A percentile compares a stretch with the other conserved stretches of the same genome.
These are phyloP conservation scores for Phrynosoma platyrhinos DNA, from an alignment of 2,113 vertebrate genomes.

Conservation along the genomic window DNA sequence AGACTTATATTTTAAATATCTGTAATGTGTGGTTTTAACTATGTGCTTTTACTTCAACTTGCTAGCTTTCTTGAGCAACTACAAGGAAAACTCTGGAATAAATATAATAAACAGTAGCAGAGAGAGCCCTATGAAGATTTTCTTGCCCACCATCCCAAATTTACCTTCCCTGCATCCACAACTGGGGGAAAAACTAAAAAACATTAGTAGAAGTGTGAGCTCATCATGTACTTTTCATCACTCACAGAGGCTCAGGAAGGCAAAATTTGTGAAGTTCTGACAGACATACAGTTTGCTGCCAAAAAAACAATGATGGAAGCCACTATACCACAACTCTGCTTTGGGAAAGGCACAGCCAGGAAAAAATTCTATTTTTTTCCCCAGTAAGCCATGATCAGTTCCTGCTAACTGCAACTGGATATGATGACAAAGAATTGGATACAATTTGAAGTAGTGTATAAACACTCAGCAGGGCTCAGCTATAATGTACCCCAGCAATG, in stretches of 20 bases:
- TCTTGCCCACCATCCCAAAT: not conserved
- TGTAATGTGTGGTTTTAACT: too few species aligned
- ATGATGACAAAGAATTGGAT: not conserved
- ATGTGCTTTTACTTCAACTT: too few species aligned
- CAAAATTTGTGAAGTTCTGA: not conserved
- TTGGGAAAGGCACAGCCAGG: constrained; percentile 12
- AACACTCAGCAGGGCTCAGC: not conserved
- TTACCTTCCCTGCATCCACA: not conserved
- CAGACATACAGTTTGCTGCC: not conserved
- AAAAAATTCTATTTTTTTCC: not conserved
- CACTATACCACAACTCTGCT: not conserved
- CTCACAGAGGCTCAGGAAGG: not conserved
- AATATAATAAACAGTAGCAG: not conserved
- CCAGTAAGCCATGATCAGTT: constrained; percentile 1
- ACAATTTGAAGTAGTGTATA: constrained; percentile 15
- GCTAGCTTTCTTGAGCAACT: too few species aligned
- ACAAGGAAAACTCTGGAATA: too few species aligned
- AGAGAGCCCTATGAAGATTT: not conserved
- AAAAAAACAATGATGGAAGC: not conserved
- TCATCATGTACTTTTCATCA: not conserved
- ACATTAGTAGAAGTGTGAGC: not conserved
- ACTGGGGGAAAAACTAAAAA: not conserved
- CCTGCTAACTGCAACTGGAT: not conserved
- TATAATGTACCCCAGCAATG: constrained; percentile 14
- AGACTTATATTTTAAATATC: too few species aligned